These are phyloP conservation scores for Bergia sp. DNA, from an alignment of 92 coral and sea anemone species.

Conservation along the genomic window DNA sequence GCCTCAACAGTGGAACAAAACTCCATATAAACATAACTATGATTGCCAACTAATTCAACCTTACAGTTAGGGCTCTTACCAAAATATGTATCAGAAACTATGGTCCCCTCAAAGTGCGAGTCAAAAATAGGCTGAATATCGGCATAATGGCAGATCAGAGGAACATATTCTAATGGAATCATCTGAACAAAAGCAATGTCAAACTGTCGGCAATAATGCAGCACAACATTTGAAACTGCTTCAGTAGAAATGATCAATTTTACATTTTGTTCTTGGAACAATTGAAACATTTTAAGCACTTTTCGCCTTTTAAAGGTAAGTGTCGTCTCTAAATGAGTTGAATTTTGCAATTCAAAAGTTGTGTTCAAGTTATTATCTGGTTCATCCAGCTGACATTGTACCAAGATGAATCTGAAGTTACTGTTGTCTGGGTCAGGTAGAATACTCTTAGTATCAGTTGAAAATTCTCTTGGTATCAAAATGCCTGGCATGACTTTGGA, in stretches of 20 bases:
- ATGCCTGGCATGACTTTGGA: slow-evolving; percentile 79
- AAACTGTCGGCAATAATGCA: slow-evolving; percentile 81
- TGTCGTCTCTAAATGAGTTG: slow-evolving; percentile 36
- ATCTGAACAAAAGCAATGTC: slow-evolving; percentile 81
- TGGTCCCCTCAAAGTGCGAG: slow-evolving; percentile 36
- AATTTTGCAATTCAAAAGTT: slow-evolving; percentile 49
- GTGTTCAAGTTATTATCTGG: slow-evolving; percentile 43
- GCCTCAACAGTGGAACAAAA: not conserved
- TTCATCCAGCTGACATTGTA: slow-evolving; percentile 68
- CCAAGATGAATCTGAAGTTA: slow-evolving; percentile 65
- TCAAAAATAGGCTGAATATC: slow-evolving; percentile 65
- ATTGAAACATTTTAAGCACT: slow-evolving; percentile 42
- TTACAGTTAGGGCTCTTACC: slow-evolving; percentile 74
- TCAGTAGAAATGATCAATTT: slow-evolving; percentile 76
- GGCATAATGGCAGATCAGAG: slow-evolving; percentile 65
- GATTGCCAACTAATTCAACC: slow-evolving; percentile 54
- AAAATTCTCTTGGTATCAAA: slow-evolving; percentile 81
- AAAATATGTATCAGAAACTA: slow-evolving; percentile 47
- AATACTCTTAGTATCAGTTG: slow-evolving; percentile 62
- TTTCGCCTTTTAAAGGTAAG: slow-evolving; percentile 63
- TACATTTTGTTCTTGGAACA: slow-evolving; percentile 59
- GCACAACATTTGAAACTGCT: slow-evolving; percentile 60
- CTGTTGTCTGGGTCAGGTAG: slow-evolving; percentile 11
- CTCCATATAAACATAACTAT: slow-evolving; percentile 61
- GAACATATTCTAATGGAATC: slow-evolving; percentile 74